Evolutionary conservation across 2,113 vertebrate genomes (phyloP).

Genomic region (Galbula dea): DNA sequence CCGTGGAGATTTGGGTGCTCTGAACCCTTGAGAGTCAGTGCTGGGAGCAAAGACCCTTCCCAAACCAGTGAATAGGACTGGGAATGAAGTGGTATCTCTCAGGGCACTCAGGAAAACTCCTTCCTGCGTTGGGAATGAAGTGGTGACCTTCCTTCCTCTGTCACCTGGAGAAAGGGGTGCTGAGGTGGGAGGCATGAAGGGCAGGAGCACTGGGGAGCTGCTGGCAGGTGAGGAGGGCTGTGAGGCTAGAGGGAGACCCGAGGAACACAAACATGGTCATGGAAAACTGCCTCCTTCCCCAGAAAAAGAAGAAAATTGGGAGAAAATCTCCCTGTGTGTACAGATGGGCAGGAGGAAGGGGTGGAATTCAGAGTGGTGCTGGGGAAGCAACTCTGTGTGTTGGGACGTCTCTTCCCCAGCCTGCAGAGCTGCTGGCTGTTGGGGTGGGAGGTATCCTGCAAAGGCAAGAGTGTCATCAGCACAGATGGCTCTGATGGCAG

Average conservation of each 20-base stretch:
- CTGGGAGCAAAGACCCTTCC: not conserved
- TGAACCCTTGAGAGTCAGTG: not conserved
- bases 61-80: not conserved
- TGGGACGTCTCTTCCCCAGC: too few relatives aligned
- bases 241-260: not conserved
- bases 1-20: not conserved
- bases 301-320: not conserved
- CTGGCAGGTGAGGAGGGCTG: not conserved
- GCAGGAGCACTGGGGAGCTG: not conserved
- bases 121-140: not conserved
- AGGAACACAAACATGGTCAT: not conserved
- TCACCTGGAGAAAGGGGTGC: not conserved
- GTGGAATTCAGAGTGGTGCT: not conserved
- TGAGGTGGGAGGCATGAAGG: not conserved
- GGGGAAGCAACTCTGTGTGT: too few relatives aligned
- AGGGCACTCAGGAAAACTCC: accelerated
- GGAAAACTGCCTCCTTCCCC: not conserved
- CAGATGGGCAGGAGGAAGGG: not conserved
- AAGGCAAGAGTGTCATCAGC: not conserved
- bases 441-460: not conserved
- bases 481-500: not conserved
- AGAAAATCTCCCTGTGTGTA: not conserved
- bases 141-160: not conserved
- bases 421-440: not conserved
- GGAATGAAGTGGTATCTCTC: not conserved